A percentile compares a stretch with the other conserved stretches of the same genome.
phyloP scores from a whole-genome alignment of 2,113 vertebrate genomes.

The Dipodomys spectabilis region DNA sequence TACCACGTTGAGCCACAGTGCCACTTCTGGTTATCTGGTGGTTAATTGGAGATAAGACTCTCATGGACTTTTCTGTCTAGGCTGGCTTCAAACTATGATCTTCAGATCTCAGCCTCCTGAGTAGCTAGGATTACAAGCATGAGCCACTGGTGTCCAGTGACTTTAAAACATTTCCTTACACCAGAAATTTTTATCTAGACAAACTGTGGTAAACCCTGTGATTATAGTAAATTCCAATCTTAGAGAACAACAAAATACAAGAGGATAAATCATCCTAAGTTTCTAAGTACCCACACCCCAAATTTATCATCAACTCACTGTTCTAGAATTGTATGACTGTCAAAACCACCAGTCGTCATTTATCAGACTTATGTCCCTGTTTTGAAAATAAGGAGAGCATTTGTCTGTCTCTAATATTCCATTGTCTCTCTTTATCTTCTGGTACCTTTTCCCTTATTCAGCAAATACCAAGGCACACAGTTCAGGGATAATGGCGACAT shows the following conservation, averaged over 20 bases:
- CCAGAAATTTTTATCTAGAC: neutral
- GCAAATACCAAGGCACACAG: neutral
- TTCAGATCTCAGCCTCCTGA: no score
- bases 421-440: neutral
- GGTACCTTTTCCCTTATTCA: neutral
- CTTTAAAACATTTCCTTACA: no score
- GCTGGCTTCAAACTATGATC: no score
- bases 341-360: neutral
- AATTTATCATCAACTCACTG: neutral
- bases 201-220: neutral
- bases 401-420: neutral
- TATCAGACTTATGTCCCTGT: neutral
- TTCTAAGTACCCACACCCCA: neutral
- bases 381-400: neutral
- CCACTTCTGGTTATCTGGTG: no score
- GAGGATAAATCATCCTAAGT: neutral
- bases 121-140: no score
- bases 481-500: neutral
- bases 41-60: no score
- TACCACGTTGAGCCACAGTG: no score
- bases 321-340: neutral
- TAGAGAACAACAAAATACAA: neutral
- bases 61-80: no score
- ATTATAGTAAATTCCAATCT: neutral
- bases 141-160: no score